Evolutionary conservation across 2,113 vertebrate genomes (phyloP).

Genomic region (Pontoporia blainvillei): DNA sequence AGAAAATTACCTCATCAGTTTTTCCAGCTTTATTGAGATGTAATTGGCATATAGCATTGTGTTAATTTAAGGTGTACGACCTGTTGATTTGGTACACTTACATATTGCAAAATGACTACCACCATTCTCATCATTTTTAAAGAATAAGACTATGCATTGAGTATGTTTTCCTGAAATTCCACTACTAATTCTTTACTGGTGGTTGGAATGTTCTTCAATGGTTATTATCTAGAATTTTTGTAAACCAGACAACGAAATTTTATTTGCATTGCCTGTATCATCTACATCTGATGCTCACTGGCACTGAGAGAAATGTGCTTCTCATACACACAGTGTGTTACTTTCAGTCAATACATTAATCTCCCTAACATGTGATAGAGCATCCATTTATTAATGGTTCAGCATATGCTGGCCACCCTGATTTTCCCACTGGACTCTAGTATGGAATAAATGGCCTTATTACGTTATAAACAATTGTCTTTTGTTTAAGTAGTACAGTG

Average conservation of each 20-base stretch:
- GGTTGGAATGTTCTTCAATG: neutral
- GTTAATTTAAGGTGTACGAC: neutral
- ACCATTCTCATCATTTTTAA: neutral
- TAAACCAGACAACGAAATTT: neutral
- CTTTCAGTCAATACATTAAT: neutral
- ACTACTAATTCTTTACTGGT: neutral
- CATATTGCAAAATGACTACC: neutral
- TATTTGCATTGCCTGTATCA: neutral
- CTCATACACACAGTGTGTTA: neutral
- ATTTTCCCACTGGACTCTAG: neutral
- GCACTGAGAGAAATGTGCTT: neutral
- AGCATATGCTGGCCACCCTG: neutral
- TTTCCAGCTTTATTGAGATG: neutral
- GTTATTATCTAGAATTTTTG: neutral
- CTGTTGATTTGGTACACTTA: neutral
- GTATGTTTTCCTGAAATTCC: neutral
- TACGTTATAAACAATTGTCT: neutral
- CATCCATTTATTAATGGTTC: neutral
- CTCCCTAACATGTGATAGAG: fast-evolving
- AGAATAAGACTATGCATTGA: neutral
- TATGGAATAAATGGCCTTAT: constrained; percentile 15
- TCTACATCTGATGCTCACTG: neutral
- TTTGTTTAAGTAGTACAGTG: neutral
- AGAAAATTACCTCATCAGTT: neutral
- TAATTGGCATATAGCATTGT: neutral